These are phyloP conservation scores for Hemiprocne comata DNA, from an alignment of 2,113 vertebrate species.

Conservation along the genomic window DNA sequence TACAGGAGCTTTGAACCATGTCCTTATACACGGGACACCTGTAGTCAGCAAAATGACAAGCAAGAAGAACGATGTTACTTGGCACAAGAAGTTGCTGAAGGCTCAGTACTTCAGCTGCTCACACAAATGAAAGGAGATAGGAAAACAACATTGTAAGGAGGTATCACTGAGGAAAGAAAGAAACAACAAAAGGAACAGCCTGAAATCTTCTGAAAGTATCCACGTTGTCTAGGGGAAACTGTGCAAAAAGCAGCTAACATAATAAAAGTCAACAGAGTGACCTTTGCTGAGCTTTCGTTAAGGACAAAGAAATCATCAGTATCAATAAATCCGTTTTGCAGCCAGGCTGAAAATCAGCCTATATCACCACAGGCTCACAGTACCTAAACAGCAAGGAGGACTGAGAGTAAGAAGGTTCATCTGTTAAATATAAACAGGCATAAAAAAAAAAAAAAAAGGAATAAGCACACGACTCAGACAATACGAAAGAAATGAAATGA, in stretches of 20 bases:
- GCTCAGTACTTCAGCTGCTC: not conserved
- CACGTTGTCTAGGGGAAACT: not conserved
- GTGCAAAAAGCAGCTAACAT: not conserved
- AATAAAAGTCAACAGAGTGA: conserved; percentile 3
- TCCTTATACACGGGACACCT: not conserved
- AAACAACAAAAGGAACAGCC: not conserved
- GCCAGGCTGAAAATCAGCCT: not conserved
- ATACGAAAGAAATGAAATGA: not conserved
- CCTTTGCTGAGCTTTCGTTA: conserved; percentile 11
- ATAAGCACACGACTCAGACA: not conserved
- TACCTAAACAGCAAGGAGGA: not conserved
- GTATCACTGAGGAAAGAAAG: not conserved
- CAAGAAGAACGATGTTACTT: not conserved
- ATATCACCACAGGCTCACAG: not conserved
- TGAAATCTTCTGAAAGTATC: not conserved
- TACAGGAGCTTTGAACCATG: not conserved
- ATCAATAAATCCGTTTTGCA: conserved; percentile 30
- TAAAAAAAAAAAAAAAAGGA: not conserved
- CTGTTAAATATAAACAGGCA: not conserved
- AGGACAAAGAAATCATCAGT: not conserved
- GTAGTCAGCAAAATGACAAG: not conserved
- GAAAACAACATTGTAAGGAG: not conserved
- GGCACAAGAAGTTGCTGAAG: not conserved
- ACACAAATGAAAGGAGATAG: not conserved
- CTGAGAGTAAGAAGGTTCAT: not conserved